Base-by-base conservation (phyloP, 2,113 vertebrate genomes). In the Eulacestoma nigropectus region DNA sequence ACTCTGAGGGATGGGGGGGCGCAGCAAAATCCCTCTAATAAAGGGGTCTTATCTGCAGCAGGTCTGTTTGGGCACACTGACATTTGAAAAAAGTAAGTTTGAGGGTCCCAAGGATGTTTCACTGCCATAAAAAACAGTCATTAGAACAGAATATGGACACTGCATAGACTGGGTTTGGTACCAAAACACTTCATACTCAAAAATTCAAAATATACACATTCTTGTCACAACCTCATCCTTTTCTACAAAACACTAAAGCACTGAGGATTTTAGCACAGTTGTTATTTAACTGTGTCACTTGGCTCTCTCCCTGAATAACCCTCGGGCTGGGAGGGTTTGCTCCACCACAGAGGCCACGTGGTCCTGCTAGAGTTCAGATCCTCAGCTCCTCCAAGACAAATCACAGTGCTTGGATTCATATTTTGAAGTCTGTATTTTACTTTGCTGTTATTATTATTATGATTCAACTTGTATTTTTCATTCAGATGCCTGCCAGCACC, bases 371-470 rank as follows among this genome's bases (percentile, higher is more conserved):
- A 26, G 9, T 2, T 73, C 91, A 55, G 81, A 87, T 20, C 52
- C 80, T 67, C 53, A 6, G 49, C 74, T 53, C 60, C 76, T 87
- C 87, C 89, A 94, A 89, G 53, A 91, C 22, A 85, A 95, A 95
- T 89, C 70, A 39, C 67, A 41, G 42, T 2, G 35, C 55, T 35
- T 35, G 63, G 18, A 67, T 47, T 77, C 25, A 0, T 65, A 27
- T 64, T 73, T 72, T 89, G 47, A 85, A 79, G 53, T 7, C 79
- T 76, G 14, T 5, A 4, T 57, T 95, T 85, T 35, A 18, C n/a
- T 89, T 69, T 65, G 8, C 41, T 69, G 1, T 52, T 68, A 13
- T 77, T 73, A 16, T 63, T 73, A 30, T 35, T 33, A 41, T 41
- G 42, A 44, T 60, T 87, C 21, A 23, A 3, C 30, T 55, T 30